Evolutionary conservation across 2,113 vertebrate genomes (phyloP).

Genomic region (Calidris pygmaea): DNA sequence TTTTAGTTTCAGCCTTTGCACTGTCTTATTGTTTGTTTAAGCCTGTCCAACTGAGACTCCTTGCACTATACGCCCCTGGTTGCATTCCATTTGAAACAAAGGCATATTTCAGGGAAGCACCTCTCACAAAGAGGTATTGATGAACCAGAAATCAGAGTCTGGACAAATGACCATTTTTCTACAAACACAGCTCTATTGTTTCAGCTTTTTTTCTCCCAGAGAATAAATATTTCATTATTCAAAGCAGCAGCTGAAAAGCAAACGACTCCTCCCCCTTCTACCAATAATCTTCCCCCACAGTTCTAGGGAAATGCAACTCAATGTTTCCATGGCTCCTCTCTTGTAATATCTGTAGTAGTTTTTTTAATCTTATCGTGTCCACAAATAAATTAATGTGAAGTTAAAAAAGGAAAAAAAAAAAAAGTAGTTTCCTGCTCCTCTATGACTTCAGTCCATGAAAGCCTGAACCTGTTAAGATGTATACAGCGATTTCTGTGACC

Average conservation of each 20-base stretch:
- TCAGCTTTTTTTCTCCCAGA: conserved; percentile 58
- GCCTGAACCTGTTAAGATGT: accelerated
- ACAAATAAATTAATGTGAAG: not conserved
- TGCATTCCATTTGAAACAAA: conserved; percentile 77
- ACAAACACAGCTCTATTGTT: conserved; percentile 79
- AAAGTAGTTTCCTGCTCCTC: not conserved
- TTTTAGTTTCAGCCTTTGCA: conserved; percentile 65
- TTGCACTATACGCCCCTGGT: conserved; percentile 74
- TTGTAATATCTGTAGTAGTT: not conserved
- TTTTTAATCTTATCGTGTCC: not conserved
- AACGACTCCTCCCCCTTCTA: conserved; percentile 28
- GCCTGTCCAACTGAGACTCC: conserved; percentile 55
- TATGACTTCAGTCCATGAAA: not conserved
- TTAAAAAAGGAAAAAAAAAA: not conserved
- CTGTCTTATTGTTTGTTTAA: conserved; percentile 68
- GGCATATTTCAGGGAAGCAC: conserved; percentile 72
- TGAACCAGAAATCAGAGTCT: conserved; percentile 71
- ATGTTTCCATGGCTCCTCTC: not conserved
- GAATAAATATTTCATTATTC: conserved; percentile 76
- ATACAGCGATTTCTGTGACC: not conserved
- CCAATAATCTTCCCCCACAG: not conserved
- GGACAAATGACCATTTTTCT: conserved; percentile 77
- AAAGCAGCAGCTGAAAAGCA: conserved; percentile 55
- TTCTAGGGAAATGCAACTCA: not conserved
- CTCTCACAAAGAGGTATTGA: conserved; percentile 83